A percentile compares a stretch with the other conserved stretches of the same genome.
phyloP scores from a whole-genome alignment of 2,797 vertebrate genomes.

The Lagodon rhomboides region DNA sequence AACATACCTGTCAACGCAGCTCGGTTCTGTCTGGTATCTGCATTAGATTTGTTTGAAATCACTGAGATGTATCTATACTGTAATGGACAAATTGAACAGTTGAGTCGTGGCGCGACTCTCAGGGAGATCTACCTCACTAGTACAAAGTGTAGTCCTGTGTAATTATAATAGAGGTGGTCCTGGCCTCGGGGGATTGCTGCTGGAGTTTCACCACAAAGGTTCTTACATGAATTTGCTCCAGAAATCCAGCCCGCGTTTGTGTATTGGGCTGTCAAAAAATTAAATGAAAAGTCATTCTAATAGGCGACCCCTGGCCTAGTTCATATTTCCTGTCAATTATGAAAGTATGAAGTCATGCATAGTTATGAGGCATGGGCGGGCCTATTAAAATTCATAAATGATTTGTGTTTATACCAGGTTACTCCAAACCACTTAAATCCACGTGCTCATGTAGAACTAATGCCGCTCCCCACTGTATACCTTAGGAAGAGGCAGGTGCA shows the following conservation, averaged over 20 bases:
- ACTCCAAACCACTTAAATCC: slow-evolving; percentile 83
- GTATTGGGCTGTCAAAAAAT: slow-evolving; percentile 96
- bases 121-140: slow-evolving; percentile 58
- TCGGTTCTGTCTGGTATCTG: slow-evolving; percentile 26
- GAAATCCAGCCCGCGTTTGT: slow-evolving; percentile 90
- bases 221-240: slow-evolving; percentile 87
- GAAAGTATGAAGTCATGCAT: slow-evolving; percentile 98
- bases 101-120: slow-evolving; percentile 25
- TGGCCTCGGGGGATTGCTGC: slow-evolving; percentile 80
- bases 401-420: slow-evolving; percentile 93
- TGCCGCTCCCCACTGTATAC: slow-evolving; percentile 66
- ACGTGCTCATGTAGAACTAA: slow-evolving; percentile 85
- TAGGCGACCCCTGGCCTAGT: slow-evolving; percentile 97
- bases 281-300: slow-evolving; percentile 99
- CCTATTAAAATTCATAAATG: slow-evolving; percentile 98
- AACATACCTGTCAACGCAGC: slow-evolving; percentile 45
- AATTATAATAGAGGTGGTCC: slow-evolving; percentile 81
- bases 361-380: slow-evolving; percentile 97
- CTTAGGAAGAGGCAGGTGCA: slow-evolving; percentile 59
- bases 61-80: slow-evolving; percentile 30
- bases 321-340: slow-evolving; percentile 99
- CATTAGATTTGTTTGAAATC: slow-evolving; percentile 41
- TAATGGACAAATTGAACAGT: slow-evolving; percentile 49
- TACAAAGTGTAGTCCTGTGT: slow-evolving; percentile 73
- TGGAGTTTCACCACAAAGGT: slow-evolving; percentile 78